These are phyloP conservation scores for Eulemur mongoz DNA, from an alignment of 2,797 vertebrate species.

Conservation along the genomic window DNA sequence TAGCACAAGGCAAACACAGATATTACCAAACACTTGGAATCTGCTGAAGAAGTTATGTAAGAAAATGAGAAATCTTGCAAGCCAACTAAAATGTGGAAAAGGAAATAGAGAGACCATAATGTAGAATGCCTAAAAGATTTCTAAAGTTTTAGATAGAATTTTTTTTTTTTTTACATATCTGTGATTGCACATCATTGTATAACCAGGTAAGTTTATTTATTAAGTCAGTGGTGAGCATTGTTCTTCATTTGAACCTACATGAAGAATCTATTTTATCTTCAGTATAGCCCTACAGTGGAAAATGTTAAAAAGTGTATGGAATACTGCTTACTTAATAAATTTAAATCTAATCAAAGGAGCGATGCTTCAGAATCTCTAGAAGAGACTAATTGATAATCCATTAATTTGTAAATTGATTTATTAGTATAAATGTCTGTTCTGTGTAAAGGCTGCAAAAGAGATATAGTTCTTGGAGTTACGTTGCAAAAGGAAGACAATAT, in stretches of 20 bases:
- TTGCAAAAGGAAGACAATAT: neutral
- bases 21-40: conserved; percentile 70
- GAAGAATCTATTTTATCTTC: neutral
- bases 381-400: neutral
- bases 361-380: neutral
- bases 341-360: neutral
- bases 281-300: neutral
- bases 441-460: neutral
- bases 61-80: conserved; percentile 50
- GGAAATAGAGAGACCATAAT: neutral
- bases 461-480: neutral
- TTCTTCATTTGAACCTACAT: neutral
- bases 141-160: neutral
- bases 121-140: neutral
- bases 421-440: neutral
- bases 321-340: neutral
- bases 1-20: conserved; percentile 58
- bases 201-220: neutral
- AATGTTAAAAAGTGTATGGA: conserved; percentile 6
- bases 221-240: neutral
- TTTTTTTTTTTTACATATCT: neutral
- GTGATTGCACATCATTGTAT: neutral
- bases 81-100: conserved; percentile 8
- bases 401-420: neutral
- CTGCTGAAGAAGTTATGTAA: conserved; percentile 50